phyloP scores from a whole-genome alignment of 2,888 invertebrate species.

The Salpingus planirostris region DNA sequence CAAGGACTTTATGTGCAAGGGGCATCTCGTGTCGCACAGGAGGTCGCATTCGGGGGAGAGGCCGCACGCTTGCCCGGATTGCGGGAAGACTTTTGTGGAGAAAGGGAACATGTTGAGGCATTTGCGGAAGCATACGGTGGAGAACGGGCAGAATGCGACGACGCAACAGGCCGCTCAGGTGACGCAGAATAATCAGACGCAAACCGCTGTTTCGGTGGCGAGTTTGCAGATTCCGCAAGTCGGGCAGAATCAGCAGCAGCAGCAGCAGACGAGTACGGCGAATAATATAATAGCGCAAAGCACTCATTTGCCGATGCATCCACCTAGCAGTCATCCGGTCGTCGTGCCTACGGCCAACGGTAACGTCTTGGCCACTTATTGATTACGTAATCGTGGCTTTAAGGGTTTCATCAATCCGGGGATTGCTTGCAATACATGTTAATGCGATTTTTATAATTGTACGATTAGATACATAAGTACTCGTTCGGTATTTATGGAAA shows the following conservation, averaged over 20 bases:
- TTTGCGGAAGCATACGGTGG: slow-evolving; percentile 58
- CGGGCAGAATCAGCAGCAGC: slow-evolving; percentile 32
- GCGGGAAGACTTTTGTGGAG: slow-evolving; percentile 73
- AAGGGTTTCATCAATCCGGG: no score
- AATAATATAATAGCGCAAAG: slow-evolving; percentile 27
- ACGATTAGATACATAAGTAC: no score
- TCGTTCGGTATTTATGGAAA: no score
- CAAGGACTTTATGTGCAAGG: slow-evolving; percentile 83
- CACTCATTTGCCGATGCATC: slow-evolving; percentile 32
- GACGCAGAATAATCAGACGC: slow-evolving; percentile 11
- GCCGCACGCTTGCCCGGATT: slow-evolving; percentile 57
- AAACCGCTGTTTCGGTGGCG: slow-evolving; percentile 29
- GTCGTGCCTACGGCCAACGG: slow-evolving; percentile 49
- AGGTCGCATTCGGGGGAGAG: slow-evolving; percentile 64
- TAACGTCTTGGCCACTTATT: slow-evolving; percentile 46
- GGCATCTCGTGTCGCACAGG: slow-evolving; percentile 73
- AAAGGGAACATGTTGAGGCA: slow-evolving; percentile 70
- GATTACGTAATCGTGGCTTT: no score
- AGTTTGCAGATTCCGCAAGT: slow-evolving; percentile 36
- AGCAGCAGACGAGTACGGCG: slow-evolving; percentile 33
- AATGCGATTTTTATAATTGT: no score
- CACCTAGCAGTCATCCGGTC: slow-evolving; percentile 43
- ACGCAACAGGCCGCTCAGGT: slow-evolving; percentile 9
- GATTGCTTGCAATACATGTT: no score
- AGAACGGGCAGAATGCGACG: slow-evolving; percentile 31